Evolutionary conservation across 2,888 invertebrate genomes (phyloP), one percentile per base, ranked within the genome.

Genomic region (Lasioglossum vierecki): DNA sequence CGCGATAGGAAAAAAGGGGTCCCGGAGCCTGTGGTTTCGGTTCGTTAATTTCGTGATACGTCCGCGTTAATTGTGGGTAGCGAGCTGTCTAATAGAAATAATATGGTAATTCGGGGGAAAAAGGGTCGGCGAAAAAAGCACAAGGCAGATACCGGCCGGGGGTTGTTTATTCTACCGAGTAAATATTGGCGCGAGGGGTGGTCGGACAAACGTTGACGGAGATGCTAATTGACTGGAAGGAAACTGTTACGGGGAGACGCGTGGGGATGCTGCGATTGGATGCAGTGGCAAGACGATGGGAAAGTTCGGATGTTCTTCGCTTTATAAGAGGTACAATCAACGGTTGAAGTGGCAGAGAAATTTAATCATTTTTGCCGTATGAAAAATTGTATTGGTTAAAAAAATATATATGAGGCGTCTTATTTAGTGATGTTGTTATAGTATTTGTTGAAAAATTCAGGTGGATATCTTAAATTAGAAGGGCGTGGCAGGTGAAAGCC

Each of bases 21-120:
- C 18, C 9, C 63, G 4, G 0, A 6, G 30, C 22, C 83, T 72
- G 89, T 80, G 90, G 93, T 93, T 80, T 90, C 88, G 94, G 92
- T 93, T 94, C 93, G 93, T 94, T 94, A 94, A 93, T 93, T 94
- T 92, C 86, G 88, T 92, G 93, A 92, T 91, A 91, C 92, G 90
- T 91, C 87, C 91, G 92, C 92, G 93, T 93, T 94, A 94, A 94
- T 94, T 94, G 94, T 92, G 94, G 94, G 93, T 94, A 94, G 93
- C 93, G 93, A 93, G 89, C 91, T 93, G 93, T 93, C 92, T 94
- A 94, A 94, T 94, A 93, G 94, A 92, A 93, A 94, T 94, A 94
- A 94, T 94, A 94, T 94, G 94, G 92, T 94, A 94, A 94, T 94
- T 87, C 85, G 82, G 11, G 41, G 83, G 82, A 80, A 72, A 63